phyloP scores from a whole-genome alignment of 2,113 vertebrate genomes.

The Platysternon megacephalum region DNA sequence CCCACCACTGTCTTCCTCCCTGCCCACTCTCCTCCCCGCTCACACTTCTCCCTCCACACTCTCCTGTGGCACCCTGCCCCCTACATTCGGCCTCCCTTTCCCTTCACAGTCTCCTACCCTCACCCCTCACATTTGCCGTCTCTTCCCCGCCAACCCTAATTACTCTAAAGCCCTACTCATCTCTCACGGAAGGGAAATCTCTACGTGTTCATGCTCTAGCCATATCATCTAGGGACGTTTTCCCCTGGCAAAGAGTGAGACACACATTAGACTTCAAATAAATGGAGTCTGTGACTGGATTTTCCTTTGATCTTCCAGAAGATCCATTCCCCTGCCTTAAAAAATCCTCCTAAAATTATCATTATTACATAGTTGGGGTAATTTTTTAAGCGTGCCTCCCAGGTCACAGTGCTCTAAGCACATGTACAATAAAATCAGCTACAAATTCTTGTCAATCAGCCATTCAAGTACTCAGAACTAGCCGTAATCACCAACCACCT shows the following conservation, averaged over 20 bases:
- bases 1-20: neutral
- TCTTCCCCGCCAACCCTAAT: neutral
- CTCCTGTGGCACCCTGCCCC: neutral
- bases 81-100: no score
- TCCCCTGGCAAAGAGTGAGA: neutral
- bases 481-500: neutral
- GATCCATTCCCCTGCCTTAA: neutral
- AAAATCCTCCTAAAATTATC: neutral
- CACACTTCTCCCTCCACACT: neutral
- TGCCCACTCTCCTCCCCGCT: neutral
- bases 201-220: neutral
- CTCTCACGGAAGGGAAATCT: neutral
- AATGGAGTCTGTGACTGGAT: neutral
- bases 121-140: neutral
- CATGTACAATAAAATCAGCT: neutral
- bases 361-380: neutral
- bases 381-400: neutral
- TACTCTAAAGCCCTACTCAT: no score
- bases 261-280: neutral
- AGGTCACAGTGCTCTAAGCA: neutral
- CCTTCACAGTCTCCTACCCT: neutral
- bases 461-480: neutral
- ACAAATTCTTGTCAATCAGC: neutral
- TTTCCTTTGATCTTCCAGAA: neutral
- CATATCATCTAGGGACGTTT: no score